Base-by-base conservation (phyloP, 37 sponge, comb jelly and placozoan genomes). In the Tethya wilhelma region DNA sequence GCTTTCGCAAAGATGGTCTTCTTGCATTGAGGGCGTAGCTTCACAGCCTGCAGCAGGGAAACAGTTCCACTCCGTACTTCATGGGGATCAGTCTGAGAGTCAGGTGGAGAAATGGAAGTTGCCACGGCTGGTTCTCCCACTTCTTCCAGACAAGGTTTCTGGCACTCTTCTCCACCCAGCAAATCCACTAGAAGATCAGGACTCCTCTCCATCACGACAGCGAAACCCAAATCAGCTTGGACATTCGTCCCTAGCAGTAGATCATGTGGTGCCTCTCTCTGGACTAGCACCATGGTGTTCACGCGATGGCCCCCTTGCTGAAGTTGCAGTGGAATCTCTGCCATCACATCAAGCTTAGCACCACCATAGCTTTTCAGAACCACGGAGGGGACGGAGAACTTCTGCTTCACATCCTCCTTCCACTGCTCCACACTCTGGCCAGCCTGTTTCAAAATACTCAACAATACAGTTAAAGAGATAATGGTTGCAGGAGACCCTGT, bases 401-500 rank as follows among this genome's bases (percentile, higher is more conserved):
- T 59, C 46, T 45, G 17, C 56, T 2, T 59, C 9, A 46, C 45
- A 20, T 31, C 58, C 57, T 20, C 67, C 56, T 30, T 49, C 74
- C 73, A 72, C 0, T 64, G 62, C 36, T 67, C 74, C 12, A n/a
- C 30, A n/a, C 55, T 25, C 59, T 74, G 39, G 4, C 55, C 33
- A 2, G 55, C 1, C 28, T 23, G 34, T 0, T 26, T 28, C 25
- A 80, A 44, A 1, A 55, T 75, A 12, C 58, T 0, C 39, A 81
- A 2, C 2, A 69, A 42, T 53, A 75, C 59, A 20, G 69, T 39
- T 6, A 80, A 25, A 1, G 88, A 88, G 0, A 81, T 39, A 0
- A 88, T 76, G 32, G 74, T 81, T 9, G 62, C 82, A 49, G 89
- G 89, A 11, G 78, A 76, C 1, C 89, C 89, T 0, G 83, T 88